Conservation (phyloP, 2,888 invertebrate genomes). For the Amblyjoppa proteus region DNA sequence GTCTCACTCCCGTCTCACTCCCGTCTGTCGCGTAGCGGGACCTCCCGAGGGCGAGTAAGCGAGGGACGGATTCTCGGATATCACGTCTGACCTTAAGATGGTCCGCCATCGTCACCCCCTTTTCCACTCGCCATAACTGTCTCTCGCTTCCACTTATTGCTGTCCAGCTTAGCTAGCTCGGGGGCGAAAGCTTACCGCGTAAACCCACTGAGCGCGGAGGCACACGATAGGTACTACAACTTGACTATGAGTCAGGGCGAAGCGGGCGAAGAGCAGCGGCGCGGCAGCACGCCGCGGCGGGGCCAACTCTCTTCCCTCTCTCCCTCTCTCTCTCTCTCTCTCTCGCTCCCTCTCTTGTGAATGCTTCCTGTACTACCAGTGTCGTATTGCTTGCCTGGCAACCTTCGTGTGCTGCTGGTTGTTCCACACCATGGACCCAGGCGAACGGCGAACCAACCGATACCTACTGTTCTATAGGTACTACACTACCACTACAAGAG, state of each 20-base stretch:
- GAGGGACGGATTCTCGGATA: conserved; percentile 73
- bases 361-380: conserved; percentile 54
- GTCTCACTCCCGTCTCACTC: neutral
- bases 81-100: conserved; percentile 74
- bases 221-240: conserved; percentile 62
- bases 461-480: conserved; percentile 45
- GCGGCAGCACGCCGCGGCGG: conserved; percentile 46
- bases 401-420: conserved; percentile 59
- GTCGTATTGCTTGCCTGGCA: conserved; percentile 39
- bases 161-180: conserved; percentile 66
- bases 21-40: neutral
- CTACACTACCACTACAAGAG: conserved; percentile 63
- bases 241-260: conserved; percentile 51
- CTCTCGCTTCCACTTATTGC: conserved; percentile 45
- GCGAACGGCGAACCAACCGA: conserved; percentile 38
- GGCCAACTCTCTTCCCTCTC: conserved; percentile 20
- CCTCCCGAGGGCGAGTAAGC: conserved; percentile 45
- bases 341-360: conserved; percentile 19
- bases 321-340: conserved; percentile 15
- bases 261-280: conserved; percentile 20
- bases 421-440: conserved; percentile 56
- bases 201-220: conserved; percentile 67
- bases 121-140: conserved; percentile 45
- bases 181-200: conserved; percentile 73
- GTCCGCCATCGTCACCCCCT: conserved; percentile 46